Evolutionary conservation across 2,797 vertebrate species (phyloP).

Genomic region (Arrhamphus sclerolepis): DNA sequence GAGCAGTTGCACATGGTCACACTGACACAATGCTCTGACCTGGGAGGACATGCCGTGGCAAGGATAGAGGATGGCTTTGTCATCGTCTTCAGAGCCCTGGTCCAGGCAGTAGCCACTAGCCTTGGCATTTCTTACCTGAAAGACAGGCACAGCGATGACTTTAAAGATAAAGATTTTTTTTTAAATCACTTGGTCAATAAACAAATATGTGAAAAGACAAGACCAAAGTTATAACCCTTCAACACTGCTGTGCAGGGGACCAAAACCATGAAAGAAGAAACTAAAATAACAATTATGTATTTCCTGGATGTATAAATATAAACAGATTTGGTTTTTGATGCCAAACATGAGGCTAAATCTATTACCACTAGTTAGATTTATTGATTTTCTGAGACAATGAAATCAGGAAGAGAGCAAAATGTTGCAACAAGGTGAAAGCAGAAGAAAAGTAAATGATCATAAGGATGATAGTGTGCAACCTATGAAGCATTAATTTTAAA

Average conservation of each 20-base stretch:
- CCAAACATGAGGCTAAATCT: too few relatives aligned
- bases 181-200: not conserved
- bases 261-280: not conserved
- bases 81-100: constrained; percentile 95
- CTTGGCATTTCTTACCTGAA: constrained; percentile 95
- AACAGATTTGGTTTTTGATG: not conserved
- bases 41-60: constrained; percentile 99
- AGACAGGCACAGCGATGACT: constrained; percentile 15
- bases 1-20: not conserved
- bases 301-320: not conserved
- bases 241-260: too few relatives aligned
- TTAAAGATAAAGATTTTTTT: not conserved
- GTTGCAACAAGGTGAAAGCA: too few relatives aligned
- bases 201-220: not conserved
- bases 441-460: too few relatives aligned
- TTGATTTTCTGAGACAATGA: too few relatives aligned
- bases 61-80: constrained; percentile 95
- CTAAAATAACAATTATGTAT: not conserved
- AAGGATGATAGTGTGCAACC: too few relatives aligned
- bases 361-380: too few relatives aligned
- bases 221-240: not conserved
- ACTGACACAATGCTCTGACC: constrained; percentile 74
- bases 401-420: too few relatives aligned
- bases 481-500: too few relatives aligned
- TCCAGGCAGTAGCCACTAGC: constrained; percentile 97